A percentile compares a stretch with the other conserved stretches of the same genome.
phyloP scores from a whole-genome alignment of 2,797 vertebrate species.

The Halcyon chelicuti region DNA sequence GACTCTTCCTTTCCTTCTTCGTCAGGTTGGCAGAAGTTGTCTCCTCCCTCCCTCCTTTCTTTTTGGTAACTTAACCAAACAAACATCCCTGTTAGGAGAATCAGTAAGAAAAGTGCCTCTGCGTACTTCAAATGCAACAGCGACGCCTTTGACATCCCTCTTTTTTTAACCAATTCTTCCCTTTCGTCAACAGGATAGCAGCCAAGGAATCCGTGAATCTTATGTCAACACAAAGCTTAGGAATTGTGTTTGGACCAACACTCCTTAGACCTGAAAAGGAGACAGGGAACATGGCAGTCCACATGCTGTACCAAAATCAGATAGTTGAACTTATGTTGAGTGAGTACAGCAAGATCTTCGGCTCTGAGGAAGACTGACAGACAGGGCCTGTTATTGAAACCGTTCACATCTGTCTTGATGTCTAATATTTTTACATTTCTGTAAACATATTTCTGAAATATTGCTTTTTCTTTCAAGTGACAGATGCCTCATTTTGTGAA shows the following conservation, averaged over 20 bases:
- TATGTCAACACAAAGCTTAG: constrained; percentile 94
- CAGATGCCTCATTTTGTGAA: constrained; percentile 85
- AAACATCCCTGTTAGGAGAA: background rate
- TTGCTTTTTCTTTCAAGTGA: constrained; percentile 83
- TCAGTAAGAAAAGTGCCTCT: background rate
- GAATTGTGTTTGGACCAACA: constrained; percentile 95
- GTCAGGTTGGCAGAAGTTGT: background rate
- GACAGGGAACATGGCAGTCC: constrained; percentile 89
- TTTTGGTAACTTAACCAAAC: background rate
- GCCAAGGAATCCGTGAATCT: constrained; percentile 87
- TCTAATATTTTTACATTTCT: constrained; percentile 87
- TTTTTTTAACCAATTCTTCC: constrained; percentile 58
- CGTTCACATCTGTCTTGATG: constrained; percentile 84
- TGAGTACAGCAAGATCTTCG: constrained; percentile 88
- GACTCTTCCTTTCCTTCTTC: background rate
- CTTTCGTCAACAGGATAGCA: constrained; percentile 85
- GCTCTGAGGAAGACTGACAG: constrained; percentile 82
- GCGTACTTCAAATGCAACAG: background rate
- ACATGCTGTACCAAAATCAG: constrained; percentile 97
- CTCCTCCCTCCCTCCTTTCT: background rate
- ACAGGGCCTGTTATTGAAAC: constrained; percentile 76
- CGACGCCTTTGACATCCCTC: constrained; percentile 39
- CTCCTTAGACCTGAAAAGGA: constrained; percentile 93
- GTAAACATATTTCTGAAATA: constrained; percentile 87
- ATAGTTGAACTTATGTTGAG: constrained; percentile 92